Percentiles rank a stretch among this genome's conserved stretches.
These are phyloP conservation scores for Montipora capitata DNA, from an alignment of 92 coral and sea anemone species.

Conservation along the genomic window DNA sequence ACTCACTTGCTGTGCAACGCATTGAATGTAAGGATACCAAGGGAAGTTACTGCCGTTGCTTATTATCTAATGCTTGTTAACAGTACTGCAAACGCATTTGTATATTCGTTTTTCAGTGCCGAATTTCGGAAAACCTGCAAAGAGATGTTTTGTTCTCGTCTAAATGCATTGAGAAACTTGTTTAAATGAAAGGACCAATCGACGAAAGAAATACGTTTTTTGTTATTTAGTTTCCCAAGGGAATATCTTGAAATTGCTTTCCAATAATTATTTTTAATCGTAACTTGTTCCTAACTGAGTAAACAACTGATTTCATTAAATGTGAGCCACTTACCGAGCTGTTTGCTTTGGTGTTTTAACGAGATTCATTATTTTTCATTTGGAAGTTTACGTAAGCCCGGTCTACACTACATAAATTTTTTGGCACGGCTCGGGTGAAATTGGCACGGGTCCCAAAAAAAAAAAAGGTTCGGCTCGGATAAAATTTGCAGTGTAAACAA, in stretches of 20 bases:
- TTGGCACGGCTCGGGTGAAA: too few species aligned
- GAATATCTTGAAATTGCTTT: neutral
- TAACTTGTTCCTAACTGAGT: too few species aligned
- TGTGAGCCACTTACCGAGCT: neutral
- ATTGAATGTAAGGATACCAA: constrained; percentile 55
- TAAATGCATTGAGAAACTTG: neutral
- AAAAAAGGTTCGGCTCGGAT: too few species aligned
- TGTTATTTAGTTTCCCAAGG: too few species aligned
- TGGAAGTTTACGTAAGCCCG: neutral
- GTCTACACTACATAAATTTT: too few species aligned
- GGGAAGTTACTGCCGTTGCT: constrained; percentile 63
- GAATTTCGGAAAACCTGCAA: constrained; percentile 84
- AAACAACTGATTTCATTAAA: neutral
- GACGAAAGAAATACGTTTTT: neutral
- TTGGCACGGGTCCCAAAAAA: too few species aligned
- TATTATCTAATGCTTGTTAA: constrained; percentile 90
- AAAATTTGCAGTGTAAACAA: too few species aligned
- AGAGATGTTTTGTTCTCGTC: constrained; percentile 44
- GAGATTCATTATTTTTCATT: neutral
- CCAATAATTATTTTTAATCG: too few species aligned
- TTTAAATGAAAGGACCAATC: neutral
- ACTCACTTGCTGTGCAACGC: constrained; percentile 65
- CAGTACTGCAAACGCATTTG: constrained; percentile 89
- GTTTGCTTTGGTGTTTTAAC: neutral
- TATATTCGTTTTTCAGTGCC: constrained; percentile 89